phyloP scores from a whole-genome alignment of 53 echinoderm and acorn worm genomes.

The Paelopatides confundens region DNA sequence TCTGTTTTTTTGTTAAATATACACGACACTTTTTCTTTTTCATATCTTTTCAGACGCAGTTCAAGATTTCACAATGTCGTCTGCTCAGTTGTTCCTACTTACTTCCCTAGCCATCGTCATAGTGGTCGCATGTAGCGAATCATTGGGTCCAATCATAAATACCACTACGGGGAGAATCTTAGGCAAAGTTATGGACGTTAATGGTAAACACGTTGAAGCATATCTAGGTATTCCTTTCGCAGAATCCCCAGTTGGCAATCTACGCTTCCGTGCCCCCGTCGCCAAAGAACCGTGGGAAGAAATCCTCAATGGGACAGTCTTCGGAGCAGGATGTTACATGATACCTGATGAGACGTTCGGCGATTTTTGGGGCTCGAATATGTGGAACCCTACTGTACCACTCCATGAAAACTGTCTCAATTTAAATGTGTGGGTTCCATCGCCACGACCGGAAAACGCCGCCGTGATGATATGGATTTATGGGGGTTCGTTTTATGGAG shows the following conservation, averaged over 20 bases:
- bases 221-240: conserved; percentile 86
- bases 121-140: not conserved
- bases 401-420: conserved; percentile 90
- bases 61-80: conserved; percentile 2
- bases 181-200: conserved; percentile 69
- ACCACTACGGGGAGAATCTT: conserved; percentile 69
- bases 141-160: conserved; percentile 31
- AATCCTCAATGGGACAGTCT: conserved; percentile 73
- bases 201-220: conserved; percentile 72
- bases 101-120: not conserved
- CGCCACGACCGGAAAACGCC: conserved; percentile 79
- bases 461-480: conserved; percentile 93
- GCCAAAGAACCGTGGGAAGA: conserved; percentile 59
- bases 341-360: conserved; percentile 68
- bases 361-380: conserved; percentile 72
- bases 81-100: not conserved
- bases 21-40: too few relatives aligned
- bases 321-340: conserved; percentile 76
- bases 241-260: conserved; percentile 53
- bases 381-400: conserved; percentile 86
- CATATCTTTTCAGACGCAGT: not conserved
- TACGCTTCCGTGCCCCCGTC: conserved; percentile 59
- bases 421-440: conserved; percentile 90
- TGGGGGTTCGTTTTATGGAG: conserved; percentile 76
- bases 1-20: too few relatives aligned